Conservation (phyloP, 2,797 vertebrate genomes). For the Micrastur ruficollis region DNA sequence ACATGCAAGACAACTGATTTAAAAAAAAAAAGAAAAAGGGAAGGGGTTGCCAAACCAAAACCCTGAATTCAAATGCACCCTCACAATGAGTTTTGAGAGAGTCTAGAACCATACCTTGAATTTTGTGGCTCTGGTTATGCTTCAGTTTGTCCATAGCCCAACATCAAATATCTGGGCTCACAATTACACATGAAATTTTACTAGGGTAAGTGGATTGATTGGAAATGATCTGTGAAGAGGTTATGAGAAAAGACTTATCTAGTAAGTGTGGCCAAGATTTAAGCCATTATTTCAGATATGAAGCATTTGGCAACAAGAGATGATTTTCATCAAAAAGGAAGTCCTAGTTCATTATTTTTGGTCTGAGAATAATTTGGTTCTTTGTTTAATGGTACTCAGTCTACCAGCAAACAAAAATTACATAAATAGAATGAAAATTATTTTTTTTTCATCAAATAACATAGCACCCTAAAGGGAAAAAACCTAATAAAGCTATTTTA, state of each 20-base stretch:
- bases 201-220: slow-evolving; percentile 8
- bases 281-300: slow-evolving; percentile 67
- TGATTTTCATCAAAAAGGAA: slow-evolving; percentile 64
- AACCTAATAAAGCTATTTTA: not conserved
- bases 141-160: not conserved
- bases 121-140: not conserved
- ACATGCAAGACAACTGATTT: not conserved
- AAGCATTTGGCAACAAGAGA: slow-evolving; percentile 65
- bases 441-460: not conserved
- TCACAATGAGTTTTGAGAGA: not conserved
- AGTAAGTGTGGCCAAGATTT: slow-evolving; percentile 54
- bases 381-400: slow-evolving; percentile 44
- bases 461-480: not conserved
- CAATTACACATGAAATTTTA: not conserved
- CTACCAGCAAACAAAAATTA: not conserved
- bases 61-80: not conserved
- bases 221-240: slow-evolving; percentile 61
- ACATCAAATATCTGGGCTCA: not conserved
- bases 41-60: not conserved
- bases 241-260: slow-evolving; percentile 72
- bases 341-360: slow-evolving; percentile 37
- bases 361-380: slow-evolving; percentile 48
- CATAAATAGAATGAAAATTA: not conserved
- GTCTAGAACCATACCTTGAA: not conserved
- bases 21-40: not conserved